These are phyloP conservation scores for Trichonephila clavata DNA, from an alignment of 1,140 invertebrate species.

Conservation along the genomic window DNA sequence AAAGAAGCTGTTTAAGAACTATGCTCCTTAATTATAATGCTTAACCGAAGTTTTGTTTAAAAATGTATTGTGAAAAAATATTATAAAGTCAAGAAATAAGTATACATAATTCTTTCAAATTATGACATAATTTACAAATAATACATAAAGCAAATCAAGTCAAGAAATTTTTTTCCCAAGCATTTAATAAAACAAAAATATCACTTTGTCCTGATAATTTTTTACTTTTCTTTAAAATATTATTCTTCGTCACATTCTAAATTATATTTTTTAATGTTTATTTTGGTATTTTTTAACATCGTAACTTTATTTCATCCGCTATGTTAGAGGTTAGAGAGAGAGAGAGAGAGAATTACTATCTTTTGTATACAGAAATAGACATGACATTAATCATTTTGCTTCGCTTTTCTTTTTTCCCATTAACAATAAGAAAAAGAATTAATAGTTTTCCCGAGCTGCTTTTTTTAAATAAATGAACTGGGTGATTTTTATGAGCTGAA, in stretches of 20 bases:
- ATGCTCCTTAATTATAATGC: too few relatives aligned
- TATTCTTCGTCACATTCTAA: not conserved
- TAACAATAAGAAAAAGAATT: constrained; percentile 27
- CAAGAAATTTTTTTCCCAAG: not conserved
- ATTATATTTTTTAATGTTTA: not conserved
- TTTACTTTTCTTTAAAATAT: not conserved
- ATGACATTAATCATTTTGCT: not conserved
- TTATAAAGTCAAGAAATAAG: too few relatives aligned
- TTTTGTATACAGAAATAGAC: constrained; percentile 5
- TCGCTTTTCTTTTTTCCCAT: not conserved
- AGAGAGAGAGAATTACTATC: not conserved
- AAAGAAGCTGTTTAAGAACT: too few relatives aligned
- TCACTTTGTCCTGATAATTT: not conserved
- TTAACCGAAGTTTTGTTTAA: too few relatives aligned
- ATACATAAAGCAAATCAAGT: not conserved
- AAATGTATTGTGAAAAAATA: too few relatives aligned
- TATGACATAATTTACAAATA: not conserved
- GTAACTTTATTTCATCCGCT: not conserved
- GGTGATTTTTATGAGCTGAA: constrained; percentile 12
- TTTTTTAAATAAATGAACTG: constrained; percentile 19
- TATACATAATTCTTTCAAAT: not conserved
- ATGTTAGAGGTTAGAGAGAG: not conserved
- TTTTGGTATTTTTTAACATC: not conserved
- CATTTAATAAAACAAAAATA: not conserved
- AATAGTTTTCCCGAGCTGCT: not conserved